Base-by-base conservation (phyloP, 2,888 invertebrate species). In the Brachynemurus nebulosus region DNA sequence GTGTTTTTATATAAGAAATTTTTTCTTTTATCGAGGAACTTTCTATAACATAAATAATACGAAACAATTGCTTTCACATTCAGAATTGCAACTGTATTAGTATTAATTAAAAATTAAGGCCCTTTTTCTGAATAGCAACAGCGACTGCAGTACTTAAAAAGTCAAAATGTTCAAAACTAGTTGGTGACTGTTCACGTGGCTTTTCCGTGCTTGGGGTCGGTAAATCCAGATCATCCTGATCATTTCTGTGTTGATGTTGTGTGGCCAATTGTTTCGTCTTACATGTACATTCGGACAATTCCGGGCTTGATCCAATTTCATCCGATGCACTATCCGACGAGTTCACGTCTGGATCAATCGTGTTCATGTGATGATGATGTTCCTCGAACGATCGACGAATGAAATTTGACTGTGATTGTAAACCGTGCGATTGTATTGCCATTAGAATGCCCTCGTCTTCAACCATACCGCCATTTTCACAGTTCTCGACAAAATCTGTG, bases 141-240 rank as follows among this genome's bases (percentile, higher is more conserved):
- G 76, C 70, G n/a, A 82, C 78, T n/a, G 82, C 82, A 40, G 77
- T 70, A 63, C 79, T 78, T 51, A 82, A 62, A 55, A 81, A 77
- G 55, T 80, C 77, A 58, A 62, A 67, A 50, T 68, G 63, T 55
- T 56, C 58, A 12, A 51, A 52, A 44, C 54, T 53, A 41, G 45
- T 45, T 33, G 44, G 45, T 38, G 19, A 11, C n/a, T 4, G 63
- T 55, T 56, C 58, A 8, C 51, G 53, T 41, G 54, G 53, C 39
- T 46, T 44, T 25, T 43, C 43, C 25, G 19, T 12, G 33, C 17
- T 16, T 36, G 34, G 21, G 21, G 25, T 14, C 40, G 58, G 54
- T 48, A 62, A 59, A n/a, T 51, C 52, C 20, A 52, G 45, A 49
- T 53, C 41, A 21, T 40, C 14, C 38, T 49, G 33, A 47, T 50